Conservation (phyloP, 2,888 invertebrate species). For the Yponomeuta malinellus region DNA sequence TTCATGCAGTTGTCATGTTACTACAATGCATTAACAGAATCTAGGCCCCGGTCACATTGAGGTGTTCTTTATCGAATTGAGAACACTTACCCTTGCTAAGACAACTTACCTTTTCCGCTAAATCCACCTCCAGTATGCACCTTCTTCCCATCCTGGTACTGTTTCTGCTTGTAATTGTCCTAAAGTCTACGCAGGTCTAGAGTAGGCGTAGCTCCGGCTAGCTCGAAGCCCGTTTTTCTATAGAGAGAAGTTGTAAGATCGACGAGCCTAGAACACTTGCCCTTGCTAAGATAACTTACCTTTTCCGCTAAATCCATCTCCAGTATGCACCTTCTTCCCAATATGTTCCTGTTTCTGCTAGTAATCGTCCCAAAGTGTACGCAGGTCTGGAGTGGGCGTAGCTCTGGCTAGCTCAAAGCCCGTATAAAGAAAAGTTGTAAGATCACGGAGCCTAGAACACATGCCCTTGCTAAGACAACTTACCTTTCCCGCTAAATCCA, state of each 20-base stretch:
- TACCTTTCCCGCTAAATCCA: slow-evolving; percentile 93
- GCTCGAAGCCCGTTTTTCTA: slow-evolving; percentile 75
- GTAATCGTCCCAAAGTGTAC: slow-evolving; percentile 90
- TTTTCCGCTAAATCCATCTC: slow-evolving; percentile 96
- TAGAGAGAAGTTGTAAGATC: too few species aligned
- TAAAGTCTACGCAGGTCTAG: slow-evolving; percentile 86
- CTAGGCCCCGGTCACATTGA: too few species aligned
- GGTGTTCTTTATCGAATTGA: too few species aligned
- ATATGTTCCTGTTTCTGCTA: slow-evolving; percentile 93
- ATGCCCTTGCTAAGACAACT: too few species aligned
- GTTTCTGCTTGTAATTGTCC: slow-evolving; percentile 91
- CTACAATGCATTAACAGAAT: too few species aligned
- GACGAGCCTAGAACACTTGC: too few species aligned
- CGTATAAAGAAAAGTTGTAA: too few species aligned
- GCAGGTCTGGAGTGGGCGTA: slow-evolving; percentile 80
- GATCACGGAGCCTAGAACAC: too few species aligned
- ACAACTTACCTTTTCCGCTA: slow-evolving; percentile 84
- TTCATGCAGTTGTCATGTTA: too few species aligned
- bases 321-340: slow-evolving; percentile 92
- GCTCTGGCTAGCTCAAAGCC: too few species aligned
- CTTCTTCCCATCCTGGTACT: slow-evolving; percentile 94
- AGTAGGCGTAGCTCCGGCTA: slow-evolving; percentile 86
- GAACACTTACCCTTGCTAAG: too few species aligned
- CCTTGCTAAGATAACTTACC: slow-evolving; percentile 43
- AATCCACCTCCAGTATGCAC: slow-evolving; percentile 95